A percentile compares a stretch with the other conserved stretches of the same genome.
These are phyloP conservation scores for Cydia amplana DNA, from an alignment of 1,140 invertebrate genomes.

Conservation along the genomic window DNA sequence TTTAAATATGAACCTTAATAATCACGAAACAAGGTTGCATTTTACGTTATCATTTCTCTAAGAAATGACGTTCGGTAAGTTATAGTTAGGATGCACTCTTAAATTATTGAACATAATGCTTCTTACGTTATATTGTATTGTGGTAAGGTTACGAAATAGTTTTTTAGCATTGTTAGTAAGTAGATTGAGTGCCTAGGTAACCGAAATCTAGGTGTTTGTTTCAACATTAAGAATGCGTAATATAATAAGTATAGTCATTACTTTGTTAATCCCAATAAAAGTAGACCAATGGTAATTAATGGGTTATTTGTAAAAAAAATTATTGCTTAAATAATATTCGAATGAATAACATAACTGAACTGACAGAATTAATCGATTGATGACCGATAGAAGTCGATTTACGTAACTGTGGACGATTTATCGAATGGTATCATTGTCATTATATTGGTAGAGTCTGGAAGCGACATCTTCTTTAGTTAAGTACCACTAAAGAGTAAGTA, in stretches of 20 bases:
- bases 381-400: too few relatives aligned
- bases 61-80: background rate
- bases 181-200: background rate
- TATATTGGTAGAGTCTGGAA: too few relatives aligned
- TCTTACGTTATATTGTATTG: background rate
- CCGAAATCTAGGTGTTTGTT: background rate
- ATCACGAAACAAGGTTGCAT: background rate
- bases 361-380: too few relatives aligned
- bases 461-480: too few relatives aligned
- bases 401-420: too few relatives aligned
- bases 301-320: too few relatives aligned
- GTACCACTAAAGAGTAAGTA: too few relatives aligned
- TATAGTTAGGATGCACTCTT: background rate
- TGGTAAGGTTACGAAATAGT: background rate
- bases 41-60: background rate
- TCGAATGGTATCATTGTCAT: too few relatives aligned
- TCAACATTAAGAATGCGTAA: background rate
- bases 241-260: too few relatives aligned
- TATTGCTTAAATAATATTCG: too few relatives aligned
- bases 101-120: background rate
- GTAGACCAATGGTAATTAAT: too few relatives aligned
- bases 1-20: background rate
- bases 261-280: background rate
- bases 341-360: too few relatives aligned
- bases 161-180: constrained; percentile 5